Base-by-base conservation (phyloP, 2,888 invertebrate species). In the Philhelius pedissequus region DNA sequence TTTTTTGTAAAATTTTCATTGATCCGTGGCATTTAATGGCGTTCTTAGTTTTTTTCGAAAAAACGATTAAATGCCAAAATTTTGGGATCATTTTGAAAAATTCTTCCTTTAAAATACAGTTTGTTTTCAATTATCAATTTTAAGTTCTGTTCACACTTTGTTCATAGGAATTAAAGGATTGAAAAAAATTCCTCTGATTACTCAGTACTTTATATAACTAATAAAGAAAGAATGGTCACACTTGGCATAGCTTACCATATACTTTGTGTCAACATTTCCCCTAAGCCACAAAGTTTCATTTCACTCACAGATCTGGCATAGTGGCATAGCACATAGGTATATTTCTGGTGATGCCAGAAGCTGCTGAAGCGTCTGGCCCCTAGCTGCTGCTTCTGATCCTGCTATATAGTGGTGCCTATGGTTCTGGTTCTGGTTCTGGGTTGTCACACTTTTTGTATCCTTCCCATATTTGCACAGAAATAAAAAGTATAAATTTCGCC, bases 211-310 rank as follows among this genome's bases (percentile, higher is more conserved):
- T 15, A 40, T 7, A 7, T 6, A 35, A n/a, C n/a, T 40, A 40
- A 40, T 18, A 35, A 18, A 32, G 4, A 20, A 20, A 7, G 5
- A 4, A 56, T 32, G 56, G 56, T 20, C 56, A 56, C 56, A 3
- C 35, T 20, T 8, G 7, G 1, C 0, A 64, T 18, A 15, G 3
- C 43, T 13, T 20, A 62, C 18, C 27, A 48, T 45, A 71, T 50
- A 82, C 82, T 73, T 52, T 84, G 45, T 80, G 80, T 76, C 80
- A 80, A 76, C 75, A 80, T 30, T 68, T 20, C 45, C 54, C 54
- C 40, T 48, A 66, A 58, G 75, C 74, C 66, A 80, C 75, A 71
- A 80, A 80, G 60, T 80, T 84, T 84, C 70, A 71, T 82, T 82
- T 78, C 64, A 71, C 64, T 60, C 79, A 58, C 11, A 27, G 52